Evolutionary conservation across 2,888 invertebrate species (phyloP).

Genomic region (Amblyjoppa fuscipennis): DNA sequence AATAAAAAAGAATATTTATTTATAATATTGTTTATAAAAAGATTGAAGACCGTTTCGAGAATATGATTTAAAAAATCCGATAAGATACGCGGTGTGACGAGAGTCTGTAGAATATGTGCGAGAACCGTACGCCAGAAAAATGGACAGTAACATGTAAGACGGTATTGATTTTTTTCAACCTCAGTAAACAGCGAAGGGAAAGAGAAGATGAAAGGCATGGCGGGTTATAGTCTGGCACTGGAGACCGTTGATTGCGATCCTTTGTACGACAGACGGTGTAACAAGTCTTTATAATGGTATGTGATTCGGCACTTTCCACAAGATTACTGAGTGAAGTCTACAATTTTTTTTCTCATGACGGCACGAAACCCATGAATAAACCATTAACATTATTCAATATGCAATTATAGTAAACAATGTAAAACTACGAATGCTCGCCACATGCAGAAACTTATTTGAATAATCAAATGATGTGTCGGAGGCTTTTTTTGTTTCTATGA

Average conservation of each 20-base stretch:
- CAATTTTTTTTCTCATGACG: background rate
- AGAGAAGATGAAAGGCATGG: constrained; percentile 74
- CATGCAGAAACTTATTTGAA: constrained; percentile 36
- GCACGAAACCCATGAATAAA: background rate
- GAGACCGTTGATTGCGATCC: constrained; percentile 71
- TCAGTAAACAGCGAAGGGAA: constrained; percentile 73
- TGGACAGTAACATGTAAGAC: constrained; percentile 69
- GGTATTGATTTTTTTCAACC: constrained; percentile 76
- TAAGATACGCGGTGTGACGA: background rate
- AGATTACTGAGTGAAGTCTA: constrained; percentile 22
- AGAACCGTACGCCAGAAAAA: constrained; percentile 62
- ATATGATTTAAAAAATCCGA: background rate
- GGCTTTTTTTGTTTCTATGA: background rate
- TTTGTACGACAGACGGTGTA: constrained; percentile 54
- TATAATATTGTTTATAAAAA: background rate
- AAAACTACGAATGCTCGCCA: constrained; percentile 15
- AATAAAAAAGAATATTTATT: background rate
- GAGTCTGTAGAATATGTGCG: constrained; percentile 37
- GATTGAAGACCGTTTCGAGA: background rate
- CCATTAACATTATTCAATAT: background rate
- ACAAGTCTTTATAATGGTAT: constrained; percentile 26
- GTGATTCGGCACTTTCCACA: constrained; percentile 7
- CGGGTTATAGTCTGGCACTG: constrained; percentile 72
- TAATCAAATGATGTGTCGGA: background rate
- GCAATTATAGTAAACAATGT: constrained; percentile 13